Conservation (phyloP, 2,113 vertebrate species). For the Petrocephalus microphthalmus region DNA sequence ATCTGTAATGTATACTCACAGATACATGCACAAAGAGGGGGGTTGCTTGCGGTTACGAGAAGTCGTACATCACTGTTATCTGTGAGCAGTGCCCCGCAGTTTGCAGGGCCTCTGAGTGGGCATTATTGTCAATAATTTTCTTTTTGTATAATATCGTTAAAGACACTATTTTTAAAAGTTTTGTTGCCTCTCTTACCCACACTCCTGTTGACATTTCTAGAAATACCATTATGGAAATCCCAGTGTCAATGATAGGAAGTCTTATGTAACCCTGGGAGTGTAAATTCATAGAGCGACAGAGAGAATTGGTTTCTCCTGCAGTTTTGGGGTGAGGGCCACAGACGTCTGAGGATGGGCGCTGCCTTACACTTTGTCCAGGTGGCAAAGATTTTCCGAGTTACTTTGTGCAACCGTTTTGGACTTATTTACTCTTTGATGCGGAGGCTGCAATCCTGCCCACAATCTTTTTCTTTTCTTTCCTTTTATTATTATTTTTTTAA, state of each 20-base stretch:
- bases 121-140: slow-evolving; percentile 2
- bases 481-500: not conserved
- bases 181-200: not conserved
- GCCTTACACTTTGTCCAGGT: not conserved
- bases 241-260: not conserved
- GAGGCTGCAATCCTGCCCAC: not conserved
- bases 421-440: not conserved
- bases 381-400: not conserved
- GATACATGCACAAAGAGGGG: slow-evolving; percentile 43
- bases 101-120: not conserved
- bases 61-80: slow-evolving; percentile 22
- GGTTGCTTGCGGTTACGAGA: slow-evolving; percentile 36
- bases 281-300: not conserved
- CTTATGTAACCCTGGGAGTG: not conserved
- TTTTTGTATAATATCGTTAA: slow-evolving; percentile 1
- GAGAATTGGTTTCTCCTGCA: not conserved
- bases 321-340: not conserved
- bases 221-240: not conserved
- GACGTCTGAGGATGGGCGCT: not conserved
- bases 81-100: not conserved
- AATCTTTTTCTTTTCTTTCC: not conserved
- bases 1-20: slow-evolving; percentile 25
- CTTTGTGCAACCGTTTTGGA: not conserved
- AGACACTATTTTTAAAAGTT: not conserved
- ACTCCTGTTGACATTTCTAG: not conserved